Percentiles rank a stretch among this genome's conserved stretches.
These are phyloP conservation scores for Torymus tubicola DNA, from an alignment of 2,888 invertebrate species.

Conservation along the genomic window DNA sequence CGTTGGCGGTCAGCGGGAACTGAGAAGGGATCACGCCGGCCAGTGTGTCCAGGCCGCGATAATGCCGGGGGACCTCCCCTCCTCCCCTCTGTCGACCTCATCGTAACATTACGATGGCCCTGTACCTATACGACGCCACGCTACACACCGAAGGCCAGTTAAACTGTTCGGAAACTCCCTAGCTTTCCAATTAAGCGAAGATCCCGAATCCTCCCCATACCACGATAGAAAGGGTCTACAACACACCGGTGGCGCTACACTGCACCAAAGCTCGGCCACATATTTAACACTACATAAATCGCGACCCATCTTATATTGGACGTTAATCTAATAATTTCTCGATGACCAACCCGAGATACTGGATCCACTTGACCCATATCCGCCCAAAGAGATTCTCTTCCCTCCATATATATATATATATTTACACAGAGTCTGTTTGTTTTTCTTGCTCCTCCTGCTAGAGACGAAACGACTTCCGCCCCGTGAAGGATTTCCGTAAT, in stretches of 20 bases:
- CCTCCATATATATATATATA: too few species aligned
- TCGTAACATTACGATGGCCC: slow-evolving; percentile 46
- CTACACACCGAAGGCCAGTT: slow-evolving; percentile 72
- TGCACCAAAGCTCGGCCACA: slow-evolving; percentile 69
- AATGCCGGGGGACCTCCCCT: slow-evolving; percentile 62
- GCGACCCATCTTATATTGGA: slow-evolving; percentile 69
- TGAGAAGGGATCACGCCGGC: slow-evolving; percentile 59
- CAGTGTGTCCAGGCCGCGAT: slow-evolving; percentile 62
- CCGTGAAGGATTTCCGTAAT: slow-evolving; percentile 40
- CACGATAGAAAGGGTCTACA: background rate
- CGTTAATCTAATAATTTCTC: slow-evolving; percentile 58
- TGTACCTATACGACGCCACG: background rate
- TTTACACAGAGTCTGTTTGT: background rate
- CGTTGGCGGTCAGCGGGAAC: slow-evolving; percentile 54
- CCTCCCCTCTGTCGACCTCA: background rate
- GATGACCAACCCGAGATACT: background rate
- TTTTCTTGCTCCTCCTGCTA: slow-evolving; percentile 2
- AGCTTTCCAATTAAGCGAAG: slow-evolving; percentile 76
- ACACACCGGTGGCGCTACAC: background rate
- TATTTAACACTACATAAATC: slow-evolving; percentile 76
- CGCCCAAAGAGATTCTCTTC: background rate
- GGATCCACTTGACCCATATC: slow-evolving; percentile 38
- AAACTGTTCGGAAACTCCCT: slow-evolving; percentile 76
- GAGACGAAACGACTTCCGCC: slow-evolving; percentile 9
- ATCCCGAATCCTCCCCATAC: slow-evolving; percentile 62